Percentiles rank a stretch among this genome's conserved stretches.
Conservation (phyloP, 1,140 invertebrate genomes). For the Magallana ariakensis region DNA sequence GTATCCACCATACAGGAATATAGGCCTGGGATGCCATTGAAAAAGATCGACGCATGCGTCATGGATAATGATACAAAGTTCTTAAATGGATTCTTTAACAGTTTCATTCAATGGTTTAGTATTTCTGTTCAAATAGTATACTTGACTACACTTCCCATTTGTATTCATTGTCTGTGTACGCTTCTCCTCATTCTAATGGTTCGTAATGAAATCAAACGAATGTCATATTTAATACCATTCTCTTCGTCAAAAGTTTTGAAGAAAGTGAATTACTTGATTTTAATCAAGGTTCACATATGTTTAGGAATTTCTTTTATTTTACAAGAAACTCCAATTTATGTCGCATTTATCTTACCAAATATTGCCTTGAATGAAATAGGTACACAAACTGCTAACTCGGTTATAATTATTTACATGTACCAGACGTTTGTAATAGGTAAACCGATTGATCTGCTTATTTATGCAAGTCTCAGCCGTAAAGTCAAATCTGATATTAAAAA, state of each 20-base stretch:
- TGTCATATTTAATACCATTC: background rate
- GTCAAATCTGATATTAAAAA: background rate
- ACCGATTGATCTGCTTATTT: background rate
- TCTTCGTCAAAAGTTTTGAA: background rate
- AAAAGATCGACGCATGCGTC: background rate
- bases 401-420: background rate
- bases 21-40: background rate
- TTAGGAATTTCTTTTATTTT: background rate
- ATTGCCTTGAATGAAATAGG: background rate
- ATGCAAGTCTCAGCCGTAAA: background rate
- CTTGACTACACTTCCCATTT: background rate
- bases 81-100: background rate
- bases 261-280: background rate
- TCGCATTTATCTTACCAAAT: background rate
- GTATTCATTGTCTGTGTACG: background rate
- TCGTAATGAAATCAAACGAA: background rate
- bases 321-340: background rate
- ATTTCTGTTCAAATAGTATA: background rate
- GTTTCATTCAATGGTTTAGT: background rate
- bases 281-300: background rate
- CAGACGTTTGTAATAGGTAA: background rate
- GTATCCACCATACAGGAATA: background rate
- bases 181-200: background rate
- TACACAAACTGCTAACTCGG: background rate
- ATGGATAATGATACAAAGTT: background rate